These are phyloP conservation scores for Cyclina sinensis DNA, from an alignment of 1,140 invertebrate genomes.

Conservation along the genomic window DNA sequence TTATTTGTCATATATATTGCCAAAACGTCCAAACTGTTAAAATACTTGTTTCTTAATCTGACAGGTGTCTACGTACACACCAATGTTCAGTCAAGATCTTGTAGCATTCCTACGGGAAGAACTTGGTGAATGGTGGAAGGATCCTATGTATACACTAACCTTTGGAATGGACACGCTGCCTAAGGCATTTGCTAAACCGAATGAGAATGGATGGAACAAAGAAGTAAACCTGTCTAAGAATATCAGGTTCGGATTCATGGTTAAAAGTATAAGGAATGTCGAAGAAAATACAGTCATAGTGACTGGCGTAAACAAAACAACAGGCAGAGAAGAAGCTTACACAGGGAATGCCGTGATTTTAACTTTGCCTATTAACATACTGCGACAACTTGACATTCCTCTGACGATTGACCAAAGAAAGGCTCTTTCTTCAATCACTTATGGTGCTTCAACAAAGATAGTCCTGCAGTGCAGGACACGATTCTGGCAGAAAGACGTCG, in stretches of 20 bases:
- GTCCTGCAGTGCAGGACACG: slow-evolving; percentile 63
- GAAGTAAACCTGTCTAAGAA: slow-evolving; percentile 49
- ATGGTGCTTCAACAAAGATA: slow-evolving; percentile 65
- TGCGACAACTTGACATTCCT: slow-evolving; percentile 63
- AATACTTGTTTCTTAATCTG: too few species aligned
- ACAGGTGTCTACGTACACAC: slow-evolving; percentile 60
- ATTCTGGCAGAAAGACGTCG: slow-evolving; percentile 71
- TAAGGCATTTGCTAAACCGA: slow-evolving; percentile 41
- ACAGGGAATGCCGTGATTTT: slow-evolving; percentile 65
- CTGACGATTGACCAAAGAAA: not conserved
- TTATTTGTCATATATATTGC: too few species aligned
- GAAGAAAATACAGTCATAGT: not conserved
- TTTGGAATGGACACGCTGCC: slow-evolving; percentile 65
- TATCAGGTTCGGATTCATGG: slow-evolving; percentile 58
- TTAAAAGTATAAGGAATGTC: slow-evolving; percentile 18
- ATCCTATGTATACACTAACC: slow-evolving; percentile 56
- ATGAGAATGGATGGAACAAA: slow-evolving; percentile 42
- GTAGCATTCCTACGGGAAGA: slow-evolving; percentile 59
- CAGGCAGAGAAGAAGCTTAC: slow-evolving; percentile 18
- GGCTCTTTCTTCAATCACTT: slow-evolving; percentile 55
- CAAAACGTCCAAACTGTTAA: too few species aligned
- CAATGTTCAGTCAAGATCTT: slow-evolving; percentile 21
- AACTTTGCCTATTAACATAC: slow-evolving; percentile 66
- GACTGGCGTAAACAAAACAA: not conserved
- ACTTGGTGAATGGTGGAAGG: slow-evolving; percentile 68